Percentiles rank a stretch among this genome's conserved stretches.
phyloP scores from a whole-genome alignment of 2,888 invertebrate species.

The Cremastinae sp. region DNA sequence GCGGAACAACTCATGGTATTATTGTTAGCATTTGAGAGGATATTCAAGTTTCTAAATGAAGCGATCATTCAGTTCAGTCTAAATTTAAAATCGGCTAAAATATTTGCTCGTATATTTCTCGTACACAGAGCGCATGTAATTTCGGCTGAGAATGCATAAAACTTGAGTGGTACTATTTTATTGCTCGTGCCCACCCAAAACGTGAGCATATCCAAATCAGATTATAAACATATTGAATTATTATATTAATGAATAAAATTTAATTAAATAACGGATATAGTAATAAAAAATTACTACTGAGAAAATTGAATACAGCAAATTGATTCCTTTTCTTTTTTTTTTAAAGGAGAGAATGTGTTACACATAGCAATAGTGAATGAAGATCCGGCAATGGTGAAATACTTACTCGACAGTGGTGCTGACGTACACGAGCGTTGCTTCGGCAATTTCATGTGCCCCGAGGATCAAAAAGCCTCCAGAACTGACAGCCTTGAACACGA shows the following conservation, averaged over 20 bases:
- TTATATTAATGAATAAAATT: neutral
- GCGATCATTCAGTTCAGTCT: neutral
- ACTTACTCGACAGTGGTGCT: conserved; percentile 93
- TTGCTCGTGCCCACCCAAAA: too few species aligned
- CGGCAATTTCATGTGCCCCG: conserved; percentile 98
- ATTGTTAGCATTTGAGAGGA: too few species aligned
- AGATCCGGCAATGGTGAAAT: conserved; percentile 98
- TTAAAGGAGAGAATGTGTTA: conserved; percentile 92
- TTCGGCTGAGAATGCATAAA: neutral
- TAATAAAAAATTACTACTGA: neutral
- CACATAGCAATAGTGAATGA: conserved; percentile 99
- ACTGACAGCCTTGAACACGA: conserved; percentile 94
- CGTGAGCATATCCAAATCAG: too few species aligned
- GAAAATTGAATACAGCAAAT: conserved; percentile 22
- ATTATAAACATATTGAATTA: neutral
- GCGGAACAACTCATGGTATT: too few species aligned
- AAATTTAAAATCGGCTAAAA: neutral
- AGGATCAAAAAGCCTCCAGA: conserved; percentile 96
- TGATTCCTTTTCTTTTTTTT: conserved; percentile 46
- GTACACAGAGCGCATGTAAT: neutral
- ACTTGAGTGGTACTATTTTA: too few species aligned
- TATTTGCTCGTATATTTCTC: neutral
- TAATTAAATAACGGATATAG: neutral
- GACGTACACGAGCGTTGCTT: conserved; percentile 96
- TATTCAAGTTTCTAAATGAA: too few species aligned